phyloP scores from a whole-genome alignment of 2,113 vertebrate genomes.

The Pelmatolapia mariae region DNA sequence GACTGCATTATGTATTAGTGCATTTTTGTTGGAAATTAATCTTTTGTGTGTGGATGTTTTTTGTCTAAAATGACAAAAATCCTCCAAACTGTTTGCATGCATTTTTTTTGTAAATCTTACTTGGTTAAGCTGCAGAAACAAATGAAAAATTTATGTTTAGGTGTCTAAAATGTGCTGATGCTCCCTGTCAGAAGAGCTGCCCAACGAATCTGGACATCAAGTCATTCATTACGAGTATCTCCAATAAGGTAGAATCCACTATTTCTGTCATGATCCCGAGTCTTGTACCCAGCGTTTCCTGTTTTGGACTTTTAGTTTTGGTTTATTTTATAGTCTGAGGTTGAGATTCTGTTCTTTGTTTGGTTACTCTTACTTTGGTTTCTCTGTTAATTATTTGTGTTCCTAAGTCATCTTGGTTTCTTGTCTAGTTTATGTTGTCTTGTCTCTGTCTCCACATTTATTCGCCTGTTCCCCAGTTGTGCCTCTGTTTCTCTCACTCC shows the following conservation, averaged over 20 bases:
- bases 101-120: neutral
- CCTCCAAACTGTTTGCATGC: neutral
- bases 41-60: neutral
- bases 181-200: constrained; percentile 69
- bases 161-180: constrained; percentile 66
- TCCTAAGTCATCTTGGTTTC: neutral
- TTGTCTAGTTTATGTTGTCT: neutral
- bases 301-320: neutral
- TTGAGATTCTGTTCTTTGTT: neutral
- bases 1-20: neutral
- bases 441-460: neutral
- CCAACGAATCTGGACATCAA: constrained; percentile 67
- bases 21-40: neutral
- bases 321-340: neutral
- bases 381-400: neutral
- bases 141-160: constrained; percentile 22
- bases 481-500: neutral
- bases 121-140: neutral
- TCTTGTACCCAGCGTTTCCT: neutral
- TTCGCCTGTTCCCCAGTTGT: fast-evolving
- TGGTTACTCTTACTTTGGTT: neutral
- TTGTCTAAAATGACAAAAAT: neutral
- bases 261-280: neutral
- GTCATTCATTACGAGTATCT: constrained; percentile 64
- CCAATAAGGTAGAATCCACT: constrained; percentile 50